Base-by-base conservation (phyloP, 2,888 invertebrate genomes). In the Diarsia rubi region DNA sequence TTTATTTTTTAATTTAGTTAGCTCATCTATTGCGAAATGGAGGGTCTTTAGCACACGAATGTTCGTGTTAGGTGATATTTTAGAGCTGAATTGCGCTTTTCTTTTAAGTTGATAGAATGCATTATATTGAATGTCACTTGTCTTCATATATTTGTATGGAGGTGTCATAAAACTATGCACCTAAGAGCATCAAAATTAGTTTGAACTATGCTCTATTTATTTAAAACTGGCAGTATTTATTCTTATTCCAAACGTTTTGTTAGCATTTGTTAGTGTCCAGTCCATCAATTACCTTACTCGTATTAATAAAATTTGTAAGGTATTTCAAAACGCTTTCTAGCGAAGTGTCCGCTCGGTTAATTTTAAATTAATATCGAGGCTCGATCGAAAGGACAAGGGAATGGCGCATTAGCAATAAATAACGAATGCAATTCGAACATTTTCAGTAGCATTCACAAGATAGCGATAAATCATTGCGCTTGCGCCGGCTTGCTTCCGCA, bases 1-100 rank as follows among this genome's bases (percentile, higher is more conserved):
- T 86, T 87, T 87, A 83, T 86, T 83, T 87, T 87, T 87, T 84
- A 88, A 86, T 88, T 86, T 82, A 76, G 85, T 88, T 85, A 83
- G 70, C 80, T 84, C 82, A 85, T 81, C 81, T 86, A 76, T 85
- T 86, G 84, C 81, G 80, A 87, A 81, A 81, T 82, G 79, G 62
- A 63, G 62, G 69, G 42, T 79, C 75, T 74, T 76, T 64, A 60
- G 60, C 24, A 80, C 84, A 82, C 79, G 86, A 84, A 84, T 73
- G 63, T 86, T 86, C 72, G 73, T 77, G 84, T 76, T 16, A 42
- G 62, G 12, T 62, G 52, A 62, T 75, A 70, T 82, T 83, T 73
- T 68, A 42, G 19, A 24, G 49, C 37, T 42, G 21, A 21, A n/a
- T 73, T 82, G 57, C 65, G 54, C 31, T 79, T 82, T 82, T 74